Conservation (phyloP, 2,797 vertebrate genomes). For the Hypotaenidia okinawae region DNA sequence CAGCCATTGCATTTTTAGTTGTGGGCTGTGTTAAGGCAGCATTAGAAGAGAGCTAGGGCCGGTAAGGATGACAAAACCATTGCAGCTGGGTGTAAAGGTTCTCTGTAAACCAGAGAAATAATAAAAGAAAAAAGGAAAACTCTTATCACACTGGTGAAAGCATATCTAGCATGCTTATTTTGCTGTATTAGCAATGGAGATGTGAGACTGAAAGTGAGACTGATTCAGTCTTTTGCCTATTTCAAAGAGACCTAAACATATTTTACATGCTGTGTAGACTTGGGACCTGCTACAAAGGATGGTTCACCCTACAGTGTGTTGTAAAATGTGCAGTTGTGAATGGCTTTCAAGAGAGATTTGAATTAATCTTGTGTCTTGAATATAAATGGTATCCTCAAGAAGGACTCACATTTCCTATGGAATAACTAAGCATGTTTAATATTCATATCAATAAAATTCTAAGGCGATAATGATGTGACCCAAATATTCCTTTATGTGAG, state of each 20-base stretch:
- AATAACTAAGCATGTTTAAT: neutral
- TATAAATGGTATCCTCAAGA: neutral
- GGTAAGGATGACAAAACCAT: neutral
- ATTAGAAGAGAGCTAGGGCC: neutral
- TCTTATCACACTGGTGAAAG: neutral
- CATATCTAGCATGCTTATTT: neutral
- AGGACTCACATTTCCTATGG: neutral
- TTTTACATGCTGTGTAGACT: neutral
- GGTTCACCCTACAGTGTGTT: neutral
- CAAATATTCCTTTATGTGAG: neutral
- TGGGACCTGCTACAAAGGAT: neutral
- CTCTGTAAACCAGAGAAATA: neutral
- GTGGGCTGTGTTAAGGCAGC: neutral
- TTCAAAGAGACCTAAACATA: neutral
- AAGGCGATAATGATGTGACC: neutral
- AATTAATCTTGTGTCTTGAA: neutral
- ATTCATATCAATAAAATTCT: neutral
- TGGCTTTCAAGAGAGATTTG: neutral
- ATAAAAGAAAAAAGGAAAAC: neutral
- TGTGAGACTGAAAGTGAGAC: neutral
- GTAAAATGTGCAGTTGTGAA: neutral
- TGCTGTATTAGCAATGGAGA: neutral
- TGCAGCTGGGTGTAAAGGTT: neutral
- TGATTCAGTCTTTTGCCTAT: neutral
- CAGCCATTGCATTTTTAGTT: neutral